Evolutionary conservation across 2,113 vertebrate species (phyloP), one percentile per base, ranked within the genome.

Genomic region (Galemys pyrenaicus): DNA sequence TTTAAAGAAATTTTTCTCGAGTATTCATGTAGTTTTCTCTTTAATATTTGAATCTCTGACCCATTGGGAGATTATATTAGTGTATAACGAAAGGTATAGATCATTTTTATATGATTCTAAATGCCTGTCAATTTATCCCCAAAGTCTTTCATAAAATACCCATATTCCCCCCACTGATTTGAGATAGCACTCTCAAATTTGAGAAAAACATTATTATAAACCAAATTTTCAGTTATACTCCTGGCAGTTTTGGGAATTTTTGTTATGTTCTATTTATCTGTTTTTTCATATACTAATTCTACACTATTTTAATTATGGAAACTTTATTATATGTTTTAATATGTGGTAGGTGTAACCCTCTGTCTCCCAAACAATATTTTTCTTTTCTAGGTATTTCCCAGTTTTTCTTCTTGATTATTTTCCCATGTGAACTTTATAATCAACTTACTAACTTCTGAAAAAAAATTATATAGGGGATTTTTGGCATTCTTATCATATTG

Each of bases 351-450:
- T 6, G 30, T 62, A 13, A 4, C 17, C 16, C 9, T 68, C 28
- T 54, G 22, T 44, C 20, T 44, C 58, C 28, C 65, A 79, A 68
- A 60, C 6, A 81, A 35, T 35, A 4, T 26, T 9, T 65, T 44
- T 54, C 32, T 51, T 79, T 78, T 46, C 64, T 58, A 56, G 35
- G 28, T 9, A 17, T 77, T 89, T 84, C 20, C 64, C 79, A 37
- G 17, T 71, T 56, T 6, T 84, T 70, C 58, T 80, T 79, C 28
- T 22, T 44, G 8, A 49, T 24, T 39, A 28, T 51, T 68, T 86
- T 86, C n/a, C 58, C 49, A 51, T 44, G 39, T 75, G 60, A 95
- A 93, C 49, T 95, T 58, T 49, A 49, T 22, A 86, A 32, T 90
- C 58, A 67, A 51, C 22, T 80, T 85, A 37, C n/a, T 77, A 70